These are phyloP conservation scores for Vanessa atalanta DNA, from an alignment of 1,140 invertebrate genomes.

Conservation along the genomic window DNA sequence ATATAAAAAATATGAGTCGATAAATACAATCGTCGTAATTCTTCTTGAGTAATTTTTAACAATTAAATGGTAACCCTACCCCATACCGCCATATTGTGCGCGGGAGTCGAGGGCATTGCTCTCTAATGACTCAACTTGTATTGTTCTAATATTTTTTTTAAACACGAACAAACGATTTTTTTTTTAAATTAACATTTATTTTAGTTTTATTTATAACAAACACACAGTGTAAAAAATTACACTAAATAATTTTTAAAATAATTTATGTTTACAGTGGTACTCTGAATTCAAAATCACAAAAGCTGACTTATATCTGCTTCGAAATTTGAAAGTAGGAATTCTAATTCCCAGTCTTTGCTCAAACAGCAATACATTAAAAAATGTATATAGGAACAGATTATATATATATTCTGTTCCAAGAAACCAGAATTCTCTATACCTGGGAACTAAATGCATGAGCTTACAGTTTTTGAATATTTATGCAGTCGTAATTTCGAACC, in stretches of 20 bases:
- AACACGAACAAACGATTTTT: background rate
- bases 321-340: background rate
- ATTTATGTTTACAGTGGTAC: background rate
- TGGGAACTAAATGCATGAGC: conserved; percentile 22
- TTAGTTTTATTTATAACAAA: background rate
- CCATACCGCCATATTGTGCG: conserved; percentile 44
- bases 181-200: background rate
- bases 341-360: too few relatives aligned
- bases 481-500: background rate
- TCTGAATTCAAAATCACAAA: too few relatives aligned
- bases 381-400: too few relatives aligned
- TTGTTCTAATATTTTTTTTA: conserved; percentile 42
- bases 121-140: conserved; percentile 48
- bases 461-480: conserved; percentile 23
- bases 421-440: background rate
- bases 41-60: conserved; percentile 1
- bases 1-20: background rate
- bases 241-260: background rate
- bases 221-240: too few relatives aligned
- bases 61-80: conserved; percentile 26
- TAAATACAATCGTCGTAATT: background rate
- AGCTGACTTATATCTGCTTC: background rate
- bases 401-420: too few relatives aligned
- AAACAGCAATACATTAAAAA: too few relatives aligned
- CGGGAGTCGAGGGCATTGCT: conserved; percentile 62